phyloP scores from a whole-genome alignment of 2,113 vertebrate species.

The Strigops habroptila region DNA sequence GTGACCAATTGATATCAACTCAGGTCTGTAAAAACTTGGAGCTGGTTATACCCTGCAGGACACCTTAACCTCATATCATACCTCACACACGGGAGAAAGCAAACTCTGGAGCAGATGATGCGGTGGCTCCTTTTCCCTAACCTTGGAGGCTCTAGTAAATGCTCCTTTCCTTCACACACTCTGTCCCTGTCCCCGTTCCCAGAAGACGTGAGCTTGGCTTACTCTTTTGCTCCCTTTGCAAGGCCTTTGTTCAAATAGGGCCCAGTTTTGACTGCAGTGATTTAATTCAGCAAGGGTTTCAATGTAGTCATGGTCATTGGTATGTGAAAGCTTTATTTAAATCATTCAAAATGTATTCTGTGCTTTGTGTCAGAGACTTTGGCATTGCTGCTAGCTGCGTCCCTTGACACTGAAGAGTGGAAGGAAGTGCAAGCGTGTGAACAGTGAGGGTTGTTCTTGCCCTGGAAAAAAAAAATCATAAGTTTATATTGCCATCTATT shows the following conservation, averaged over 20 bases:
- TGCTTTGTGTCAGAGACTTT: not conserved
- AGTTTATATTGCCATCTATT: not conserved
- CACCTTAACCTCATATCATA: not conserved
- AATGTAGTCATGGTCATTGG: not conserved
- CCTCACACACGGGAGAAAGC: not conserved
- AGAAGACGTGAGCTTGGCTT: not conserved
- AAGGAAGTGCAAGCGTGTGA: not conserved
- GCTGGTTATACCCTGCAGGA: not conserved
- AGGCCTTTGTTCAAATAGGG: not conserved
- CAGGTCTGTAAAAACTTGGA: not conserved
- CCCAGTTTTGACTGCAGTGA: fast-evolving
- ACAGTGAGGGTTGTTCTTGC: not conserved
- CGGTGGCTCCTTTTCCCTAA: not conserved
- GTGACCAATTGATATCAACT: not conserved
- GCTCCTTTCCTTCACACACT: not conserved
- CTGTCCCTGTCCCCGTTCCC: not conserved
- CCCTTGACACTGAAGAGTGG: not conserved
- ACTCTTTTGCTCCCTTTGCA: not conserved
- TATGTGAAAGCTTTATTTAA: not conserved
- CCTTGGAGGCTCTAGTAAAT: not conserved
- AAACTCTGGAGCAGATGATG: not conserved
- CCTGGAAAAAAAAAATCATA: not conserved
- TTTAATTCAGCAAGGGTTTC: not conserved
- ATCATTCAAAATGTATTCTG: not conserved
- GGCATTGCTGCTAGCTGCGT: not conserved